Evolutionary conservation across 2,888 invertebrate species (phyloP), one percentile per base, ranked within the genome.

Genomic region (Spatulosminthurus flaviceps): DNA sequence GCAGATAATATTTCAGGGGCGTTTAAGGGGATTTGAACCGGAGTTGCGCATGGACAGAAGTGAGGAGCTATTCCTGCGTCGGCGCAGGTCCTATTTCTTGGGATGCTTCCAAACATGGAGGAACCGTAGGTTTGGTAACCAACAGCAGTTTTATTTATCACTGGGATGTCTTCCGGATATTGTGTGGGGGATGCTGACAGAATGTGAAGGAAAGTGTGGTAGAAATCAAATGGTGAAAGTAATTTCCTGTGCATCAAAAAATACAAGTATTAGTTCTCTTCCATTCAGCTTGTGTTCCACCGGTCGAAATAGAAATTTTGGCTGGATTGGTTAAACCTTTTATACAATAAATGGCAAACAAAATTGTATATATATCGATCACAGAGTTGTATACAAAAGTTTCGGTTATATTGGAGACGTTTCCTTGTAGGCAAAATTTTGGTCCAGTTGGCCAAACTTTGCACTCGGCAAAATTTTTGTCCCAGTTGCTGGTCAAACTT

Each of bases 11-110:
- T 60, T 16, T 26, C 28, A 9, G 75, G 34, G 66, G 79, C 72
- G 67, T 77, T 79, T 24, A 76, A 34, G 1, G 64, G 26, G 0
- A 83, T 78, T 22, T 67, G 66, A 21, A 60, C 61, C 0, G 84
- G 84, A 34, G 79, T 78, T 11, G 78, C 80, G 64, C 84, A 84
- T 22, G 84, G 81, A 72, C 83, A 84, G 51, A 81, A 77, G 61
- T 80, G 79, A 7, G 77, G 73, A 1, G 81, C 42, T 41, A 84
- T 81, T 34, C 84, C 83, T 5, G 81, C 84, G 24, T 83, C 81
- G 4, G 70, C 24, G 69, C 84, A 84, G 4, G 43, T 80, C 42
- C 84, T 60, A 0, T 75, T 76, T 7, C 64, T 1, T n/a, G 82
- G 79, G 61, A 83, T 73, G 51, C 79, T 79, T 26, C 74, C 41